Evolutionary conservation across 1,140 invertebrate genomes (phyloP).

Genomic region (Drosophila repleta): DNA sequence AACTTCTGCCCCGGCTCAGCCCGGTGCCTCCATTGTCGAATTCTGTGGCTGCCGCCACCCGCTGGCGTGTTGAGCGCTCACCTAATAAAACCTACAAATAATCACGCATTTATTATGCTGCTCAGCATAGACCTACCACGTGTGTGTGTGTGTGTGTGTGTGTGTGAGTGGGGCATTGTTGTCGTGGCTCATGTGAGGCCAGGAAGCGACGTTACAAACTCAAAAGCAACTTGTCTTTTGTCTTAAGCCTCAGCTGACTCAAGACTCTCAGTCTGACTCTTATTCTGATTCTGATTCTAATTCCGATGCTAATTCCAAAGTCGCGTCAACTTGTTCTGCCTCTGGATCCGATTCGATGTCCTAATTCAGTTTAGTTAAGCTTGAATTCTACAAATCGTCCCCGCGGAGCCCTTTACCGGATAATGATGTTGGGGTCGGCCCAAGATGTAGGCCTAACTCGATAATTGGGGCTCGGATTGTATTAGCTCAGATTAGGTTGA

Average conservation of each 20-base stretch:
- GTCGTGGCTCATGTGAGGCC: conserved; percentile 37
- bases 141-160: conserved; percentile 1
- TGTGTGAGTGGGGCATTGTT: conserved; percentile 30
- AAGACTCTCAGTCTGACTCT: conserved; percentile 20
- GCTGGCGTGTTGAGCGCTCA: conserved; percentile 50
- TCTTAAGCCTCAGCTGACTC: conserved; percentile 45
- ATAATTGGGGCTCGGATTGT: conserved; percentile 30
- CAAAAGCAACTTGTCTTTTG: conserved; percentile 51
- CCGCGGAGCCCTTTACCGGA: background rate
- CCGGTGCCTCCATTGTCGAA: background rate
- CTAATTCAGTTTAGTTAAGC: conserved; percentile 26
- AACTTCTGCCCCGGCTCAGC: background rate
- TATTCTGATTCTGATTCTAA: conserved; percentile 31
- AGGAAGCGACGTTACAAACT: conserved; percentile 45
- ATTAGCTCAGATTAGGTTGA: conserved; percentile 18
- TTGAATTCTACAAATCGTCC: background rate
- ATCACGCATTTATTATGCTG: conserved; percentile 72
- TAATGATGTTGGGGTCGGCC: conserved; percentile 11
- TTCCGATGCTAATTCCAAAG: conserved; percentile 24
- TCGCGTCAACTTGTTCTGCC: background rate
- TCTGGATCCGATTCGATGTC: conserved; percentile 4
- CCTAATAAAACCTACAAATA: conserved; percentile 79
- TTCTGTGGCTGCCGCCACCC: conserved; percentile 30
- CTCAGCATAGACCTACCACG: conserved; percentile 18
- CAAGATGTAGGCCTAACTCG: conserved; percentile 26